Percentiles rank a stretch among this genome's conserved stretches.
phyloP scores from a whole-genome alignment of 2,797 vertebrate species.

The Oryzias dopingdopingensis region DNA sequence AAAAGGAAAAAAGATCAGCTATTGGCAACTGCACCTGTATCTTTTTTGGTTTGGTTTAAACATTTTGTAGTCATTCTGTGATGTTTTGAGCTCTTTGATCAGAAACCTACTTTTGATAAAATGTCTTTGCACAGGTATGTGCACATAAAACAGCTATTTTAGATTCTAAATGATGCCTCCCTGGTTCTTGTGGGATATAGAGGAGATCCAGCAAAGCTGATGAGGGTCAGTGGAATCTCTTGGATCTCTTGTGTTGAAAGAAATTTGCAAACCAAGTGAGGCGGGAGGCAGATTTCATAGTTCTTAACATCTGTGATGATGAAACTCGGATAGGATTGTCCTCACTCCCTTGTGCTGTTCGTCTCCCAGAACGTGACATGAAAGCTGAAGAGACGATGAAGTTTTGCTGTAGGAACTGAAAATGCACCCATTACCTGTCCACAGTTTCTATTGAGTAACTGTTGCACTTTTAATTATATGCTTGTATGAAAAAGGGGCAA shows the following conservation, averaged over 20 bases:
- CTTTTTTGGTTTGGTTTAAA: constrained; percentile 24
- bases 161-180: constrained; percentile 42
- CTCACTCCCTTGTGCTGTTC: too few species aligned
- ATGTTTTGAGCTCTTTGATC: constrained; percentile 46
- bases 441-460: too few species aligned
- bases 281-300: constrained; percentile 40
- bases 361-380: too few species aligned
- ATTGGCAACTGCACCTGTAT: constrained; percentile 5
- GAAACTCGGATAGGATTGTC: too few species aligned
- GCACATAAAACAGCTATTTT: constrained; percentile 27
- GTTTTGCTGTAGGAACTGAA: too few species aligned
- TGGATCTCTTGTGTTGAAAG: constrained; percentile 49
- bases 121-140: constrained; percentile 25
- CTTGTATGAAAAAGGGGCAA: too few species aligned
- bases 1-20: constrained; percentile 10
- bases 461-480: too few species aligned
- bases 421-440: too few species aligned
- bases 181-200: constrained; percentile 29
- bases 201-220: constrained; percentile 41
- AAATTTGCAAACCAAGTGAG: constrained; percentile 52
- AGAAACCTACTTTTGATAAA: constrained; percentile 35
- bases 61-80: constrained; percentile 32
- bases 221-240: constrained; percentile 48
- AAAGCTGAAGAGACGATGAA: too few species aligned
- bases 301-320: constrained; percentile 54